Conservation (phyloP, 2,797 vertebrate species). For the Erethizon dorsatum region DNA sequence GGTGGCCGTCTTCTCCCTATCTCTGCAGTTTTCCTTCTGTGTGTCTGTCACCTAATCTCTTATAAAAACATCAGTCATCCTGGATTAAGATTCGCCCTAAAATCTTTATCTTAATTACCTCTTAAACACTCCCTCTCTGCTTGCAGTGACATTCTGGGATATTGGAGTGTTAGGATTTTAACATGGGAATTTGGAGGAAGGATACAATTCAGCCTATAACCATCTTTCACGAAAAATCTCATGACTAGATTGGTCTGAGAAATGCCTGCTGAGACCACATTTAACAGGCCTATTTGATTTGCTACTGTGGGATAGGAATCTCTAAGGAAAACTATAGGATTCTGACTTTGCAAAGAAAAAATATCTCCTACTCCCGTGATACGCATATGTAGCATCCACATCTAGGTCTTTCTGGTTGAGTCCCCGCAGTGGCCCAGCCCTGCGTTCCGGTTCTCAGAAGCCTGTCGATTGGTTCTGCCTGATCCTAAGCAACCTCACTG, state of each 20-base stretch:
- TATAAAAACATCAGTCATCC: neutral
- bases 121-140: neutral
- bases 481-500: neutral
- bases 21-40: neutral
- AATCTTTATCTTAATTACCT: neutral
- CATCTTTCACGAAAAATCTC: neutral
- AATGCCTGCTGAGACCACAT: neutral
- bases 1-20: neutral
- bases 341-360: neutral
- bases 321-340: neutral
- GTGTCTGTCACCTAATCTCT: neutral
- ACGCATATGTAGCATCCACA: no score
- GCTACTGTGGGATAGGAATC: neutral
- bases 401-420: neutral
- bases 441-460: rapidly evolving
- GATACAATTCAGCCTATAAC: neutral
- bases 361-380: rapidly evolving
- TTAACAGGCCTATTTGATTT: neutral
- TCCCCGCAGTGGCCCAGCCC: neutral
- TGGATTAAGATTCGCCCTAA: neutral
- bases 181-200: neutral
- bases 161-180: neutral
- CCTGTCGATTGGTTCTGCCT: neutral
- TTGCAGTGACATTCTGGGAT: neutral
- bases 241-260: neutral